Percentiles rank a stretch among this genome's conserved stretches.
phyloP scores from a whole-genome alignment of 2,113 vertebrate genomes.

The Mixornis gularis region DNA sequence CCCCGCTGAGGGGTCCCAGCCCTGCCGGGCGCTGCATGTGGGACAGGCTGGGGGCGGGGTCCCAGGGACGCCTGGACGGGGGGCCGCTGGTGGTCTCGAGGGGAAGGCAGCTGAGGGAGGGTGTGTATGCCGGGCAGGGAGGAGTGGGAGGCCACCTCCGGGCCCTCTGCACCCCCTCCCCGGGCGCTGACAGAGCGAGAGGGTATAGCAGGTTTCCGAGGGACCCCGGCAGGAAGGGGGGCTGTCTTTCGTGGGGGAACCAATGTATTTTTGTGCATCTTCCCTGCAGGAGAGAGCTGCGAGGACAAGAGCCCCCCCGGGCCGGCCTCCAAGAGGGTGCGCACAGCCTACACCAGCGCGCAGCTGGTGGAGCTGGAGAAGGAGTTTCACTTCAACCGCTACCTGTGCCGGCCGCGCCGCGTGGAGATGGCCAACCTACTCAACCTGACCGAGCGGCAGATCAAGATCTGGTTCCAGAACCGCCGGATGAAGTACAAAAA shows the following conservation, averaged over 20 bases:
- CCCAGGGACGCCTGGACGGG: background rate
- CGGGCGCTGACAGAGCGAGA: background rate
- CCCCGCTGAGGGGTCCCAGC: background rate
- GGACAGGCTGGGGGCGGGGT: background rate
- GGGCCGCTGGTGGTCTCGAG: background rate
- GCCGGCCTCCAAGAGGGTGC: constrained; percentile 93
- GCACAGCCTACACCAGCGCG: constrained; percentile 95
- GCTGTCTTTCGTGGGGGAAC: background rate
- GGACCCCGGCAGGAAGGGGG: background rate
- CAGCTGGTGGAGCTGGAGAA: constrained; percentile 97
- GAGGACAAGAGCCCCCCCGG: constrained; percentile 97
- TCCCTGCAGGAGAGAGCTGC: constrained; percentile 84
- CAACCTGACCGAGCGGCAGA: constrained; percentile 96
- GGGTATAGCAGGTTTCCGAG: background rate
- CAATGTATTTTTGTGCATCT: constrained; percentile 5
- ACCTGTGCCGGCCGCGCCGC: constrained; percentile 91
- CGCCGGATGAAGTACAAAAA: constrained; percentile 99
- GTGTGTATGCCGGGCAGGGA: background rate
- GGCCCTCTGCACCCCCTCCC: background rate
- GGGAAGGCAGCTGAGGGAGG: background rate
- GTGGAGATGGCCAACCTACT: constrained; percentile 98
- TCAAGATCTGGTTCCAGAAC: constrained; percentile 99
- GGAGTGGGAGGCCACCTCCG: background rate
- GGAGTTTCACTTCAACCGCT: constrained; percentile 98
- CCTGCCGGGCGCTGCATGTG: background rate